Percentiles rank a stretch among this genome's conserved stretches.
These are phyloP conservation scores for Grus americana DNA, from an alignment of 2,113 vertebrate species.

Conservation along the genomic window DNA sequence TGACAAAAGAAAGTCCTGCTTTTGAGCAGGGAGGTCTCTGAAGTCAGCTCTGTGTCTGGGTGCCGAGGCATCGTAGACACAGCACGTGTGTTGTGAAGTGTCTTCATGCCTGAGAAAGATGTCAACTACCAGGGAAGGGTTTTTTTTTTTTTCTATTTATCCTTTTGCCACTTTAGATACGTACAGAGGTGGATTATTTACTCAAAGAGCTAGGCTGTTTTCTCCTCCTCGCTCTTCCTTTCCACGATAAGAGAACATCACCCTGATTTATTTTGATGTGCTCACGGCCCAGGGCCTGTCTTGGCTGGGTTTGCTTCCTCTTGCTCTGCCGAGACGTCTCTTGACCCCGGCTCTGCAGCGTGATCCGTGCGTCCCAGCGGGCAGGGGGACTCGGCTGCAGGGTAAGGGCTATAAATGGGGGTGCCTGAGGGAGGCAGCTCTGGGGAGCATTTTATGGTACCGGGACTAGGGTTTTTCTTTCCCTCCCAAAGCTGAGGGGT, in stretches of 20 bases:
- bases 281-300: not conserved
- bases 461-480: not conserved
- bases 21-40: not conserved
- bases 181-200: not conserved
- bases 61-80: rapidly evolving
- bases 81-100: not conserved
- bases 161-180: not conserved
- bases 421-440: not conserved
- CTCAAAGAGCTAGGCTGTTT: not conserved
- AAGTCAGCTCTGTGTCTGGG: not conserved
- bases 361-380: rapidly evolving
- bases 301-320: not conserved
- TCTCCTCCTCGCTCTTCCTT: not conserved
- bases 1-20: not conserved
- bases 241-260: not conserved
- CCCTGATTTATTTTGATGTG: not conserved
- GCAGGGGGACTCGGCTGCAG: not conserved
- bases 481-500: not conserved
- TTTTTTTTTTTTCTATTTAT: not conserved
- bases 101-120: not conserved
- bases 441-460: not conserved
- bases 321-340: not conserved
- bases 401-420: not conserved
- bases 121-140: not conserved
- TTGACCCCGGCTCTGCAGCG: not conserved